Percentiles rank a stretch among this genome's conserved stretches.
Conservation (phyloP, 2,113 vertebrate genomes). For the Osmerus mordax region DNA sequence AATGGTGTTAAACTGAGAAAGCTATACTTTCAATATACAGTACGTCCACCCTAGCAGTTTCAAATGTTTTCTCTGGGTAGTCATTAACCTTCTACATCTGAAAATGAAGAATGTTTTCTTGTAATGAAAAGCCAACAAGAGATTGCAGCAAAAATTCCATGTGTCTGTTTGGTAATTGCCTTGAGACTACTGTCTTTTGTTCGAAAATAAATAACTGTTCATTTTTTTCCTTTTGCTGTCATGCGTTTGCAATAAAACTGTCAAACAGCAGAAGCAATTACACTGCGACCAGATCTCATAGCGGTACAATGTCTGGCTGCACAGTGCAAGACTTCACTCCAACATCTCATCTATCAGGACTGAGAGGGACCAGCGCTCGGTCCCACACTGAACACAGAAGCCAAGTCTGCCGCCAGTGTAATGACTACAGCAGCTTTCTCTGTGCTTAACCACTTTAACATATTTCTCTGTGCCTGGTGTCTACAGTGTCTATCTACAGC, state of each 20-base stretch:
- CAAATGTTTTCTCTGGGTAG: no score
- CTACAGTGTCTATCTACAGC: neutral
- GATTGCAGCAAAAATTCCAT: neutral
- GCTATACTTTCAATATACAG: no score
- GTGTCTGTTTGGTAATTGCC: neutral
- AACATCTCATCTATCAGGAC: constrained; percentile 43
- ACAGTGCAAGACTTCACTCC: constrained; percentile 32
- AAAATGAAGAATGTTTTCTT: no score
- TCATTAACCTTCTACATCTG: no score
- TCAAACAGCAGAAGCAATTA: constrained; percentile 54
- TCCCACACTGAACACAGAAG: constrained; percentile 6
- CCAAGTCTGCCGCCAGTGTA: neutral
- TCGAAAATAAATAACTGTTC: neutral
- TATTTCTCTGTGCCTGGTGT: constrained; percentile 10
- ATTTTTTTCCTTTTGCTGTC: constrained; percentile 13
- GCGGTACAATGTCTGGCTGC: constrained; percentile 26
- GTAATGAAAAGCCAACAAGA: no score
- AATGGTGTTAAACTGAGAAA: no score
- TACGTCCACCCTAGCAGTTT: no score
- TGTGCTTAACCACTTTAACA: constrained; percentile 25
- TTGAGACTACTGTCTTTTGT: constrained; percentile 11
- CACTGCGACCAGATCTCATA: constrained; percentile 28
- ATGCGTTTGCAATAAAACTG: constrained; percentile 52
- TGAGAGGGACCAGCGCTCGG: constrained; percentile 9
- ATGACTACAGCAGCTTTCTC: constrained; percentile 6